phyloP scores from a whole-genome alignment of 2,888 invertebrate species.

The Mesorhabditis sp. region DNA sequence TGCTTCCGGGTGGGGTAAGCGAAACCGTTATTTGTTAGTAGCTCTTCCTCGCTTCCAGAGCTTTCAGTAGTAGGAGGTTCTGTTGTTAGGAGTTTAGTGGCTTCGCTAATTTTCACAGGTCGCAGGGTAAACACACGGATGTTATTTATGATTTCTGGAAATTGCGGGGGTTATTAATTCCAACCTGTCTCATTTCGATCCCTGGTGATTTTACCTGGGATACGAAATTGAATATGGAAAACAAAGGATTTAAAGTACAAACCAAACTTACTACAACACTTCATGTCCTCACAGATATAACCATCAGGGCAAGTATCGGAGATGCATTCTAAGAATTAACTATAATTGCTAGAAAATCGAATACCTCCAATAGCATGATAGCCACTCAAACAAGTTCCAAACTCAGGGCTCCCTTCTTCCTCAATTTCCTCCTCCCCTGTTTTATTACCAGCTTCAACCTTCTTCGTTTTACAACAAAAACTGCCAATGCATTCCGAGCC shows the following conservation, averaged over 20 bases:
- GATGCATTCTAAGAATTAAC: constrained; percentile 29
- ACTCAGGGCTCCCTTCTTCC: constrained; percentile 6
- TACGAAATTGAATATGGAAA: background rate
- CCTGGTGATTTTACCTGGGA: background rate
- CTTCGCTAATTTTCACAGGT: background rate
- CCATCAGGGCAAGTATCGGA: constrained; percentile 36
- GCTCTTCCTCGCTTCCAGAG: background rate
- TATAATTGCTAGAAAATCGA: background rate
- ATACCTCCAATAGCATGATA: background rate
- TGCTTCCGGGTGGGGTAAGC: background rate
- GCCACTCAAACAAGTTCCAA: background rate
- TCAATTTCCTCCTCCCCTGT: constrained; percentile 3
- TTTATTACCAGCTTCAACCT: background rate
- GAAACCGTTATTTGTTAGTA: background rate
- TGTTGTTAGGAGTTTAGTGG: constrained; percentile 2
- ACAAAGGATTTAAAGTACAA: constrained; percentile 8
- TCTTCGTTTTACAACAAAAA: constrained; percentile 31
- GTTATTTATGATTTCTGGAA: background rate
- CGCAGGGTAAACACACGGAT: background rate
- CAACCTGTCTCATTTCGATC: background rate
- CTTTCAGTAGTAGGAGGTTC: background rate
- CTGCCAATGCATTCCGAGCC: constrained; percentile 43
- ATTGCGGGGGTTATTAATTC: background rate
- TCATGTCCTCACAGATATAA: constrained; percentile 35
- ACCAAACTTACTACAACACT: constrained; percentile 40